A percentile compares a stretch with the other conserved stretches of the same genome.
These are phyloP conservation scores for Oncorhynchus gorbuscha DNA, from an alignment of 2,113 vertebrate genomes.

Conservation along the genomic window DNA sequence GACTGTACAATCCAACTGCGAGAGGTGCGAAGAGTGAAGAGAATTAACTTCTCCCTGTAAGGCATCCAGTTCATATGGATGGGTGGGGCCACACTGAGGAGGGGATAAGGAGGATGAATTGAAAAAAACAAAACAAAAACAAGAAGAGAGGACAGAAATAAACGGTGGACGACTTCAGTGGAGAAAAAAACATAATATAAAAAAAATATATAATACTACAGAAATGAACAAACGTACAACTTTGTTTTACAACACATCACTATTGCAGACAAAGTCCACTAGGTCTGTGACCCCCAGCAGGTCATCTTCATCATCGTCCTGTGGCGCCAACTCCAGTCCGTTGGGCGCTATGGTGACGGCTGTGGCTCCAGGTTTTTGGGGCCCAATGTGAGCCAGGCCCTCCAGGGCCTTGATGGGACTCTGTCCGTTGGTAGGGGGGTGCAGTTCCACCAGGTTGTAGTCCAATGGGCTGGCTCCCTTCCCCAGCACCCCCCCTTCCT, in stretches of 20 bases:
- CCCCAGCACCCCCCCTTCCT: slow-evolving; percentile 77
- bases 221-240: background rate
- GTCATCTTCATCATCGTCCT: slow-evolving; percentile 96
- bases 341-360: slow-evolving; percentile 77
- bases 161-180: background rate
- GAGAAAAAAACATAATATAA: slow-evolving; percentile 47
- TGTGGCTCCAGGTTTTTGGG: slow-evolving; percentile 79
- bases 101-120: background rate
- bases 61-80: slow-evolving; percentile 65
- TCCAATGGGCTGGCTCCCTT: slow-evolving; percentile 85
- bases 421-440: slow-evolving; percentile 86
- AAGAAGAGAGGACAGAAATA: background rate
- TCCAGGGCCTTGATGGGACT: slow-evolving; percentile 84
- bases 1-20: slow-evolving; percentile 33
- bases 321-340: slow-evolving; percentile 80
- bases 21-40: background rate
- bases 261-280: slow-evolving; percentile 99
- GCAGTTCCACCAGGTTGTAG: slow-evolving; percentile 81
- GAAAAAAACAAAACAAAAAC: background rate
- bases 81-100: slow-evolving; percentile 20
- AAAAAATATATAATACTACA: slow-evolving; percentile 68
- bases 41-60: background rate
- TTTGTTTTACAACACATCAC: slow-evolving; percentile 92
- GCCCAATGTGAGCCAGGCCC: slow-evolving; percentile 48
- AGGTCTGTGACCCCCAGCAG: slow-evolving; percentile 98